These are phyloP conservation scores for Gobiocypris rarus DNA, from an alignment of 2,113 vertebrate genomes.

Conservation along the genomic window DNA sequence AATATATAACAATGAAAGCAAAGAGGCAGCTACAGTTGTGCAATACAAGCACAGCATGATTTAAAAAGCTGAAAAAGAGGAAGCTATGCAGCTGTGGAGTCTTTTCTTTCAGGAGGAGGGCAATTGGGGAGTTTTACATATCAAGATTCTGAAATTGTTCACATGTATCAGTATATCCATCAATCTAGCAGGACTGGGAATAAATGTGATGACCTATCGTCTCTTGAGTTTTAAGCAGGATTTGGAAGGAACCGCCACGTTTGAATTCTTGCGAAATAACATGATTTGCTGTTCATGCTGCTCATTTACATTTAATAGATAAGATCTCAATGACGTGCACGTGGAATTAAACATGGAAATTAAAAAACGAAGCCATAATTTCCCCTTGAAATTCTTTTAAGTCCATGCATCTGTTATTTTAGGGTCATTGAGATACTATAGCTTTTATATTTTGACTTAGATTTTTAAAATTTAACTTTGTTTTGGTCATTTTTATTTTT, in stretches of 20 bases:
- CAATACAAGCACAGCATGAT: slow-evolving; percentile 43
- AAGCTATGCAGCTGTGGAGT: slow-evolving; percentile 75
- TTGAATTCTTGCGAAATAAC: neutral
- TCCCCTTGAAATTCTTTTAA: too few species aligned
- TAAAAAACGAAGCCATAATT: too few species aligned
- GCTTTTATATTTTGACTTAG: too few species aligned
- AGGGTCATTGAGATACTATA: neutral
- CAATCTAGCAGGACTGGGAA: neutral
- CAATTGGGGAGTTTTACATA: slow-evolving; percentile 74
- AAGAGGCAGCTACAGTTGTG: slow-evolving; percentile 1
- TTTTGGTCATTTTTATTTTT: neutral
- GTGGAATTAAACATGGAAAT: neutral
- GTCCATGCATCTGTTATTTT: too few species aligned
- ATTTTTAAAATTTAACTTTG: neutral
- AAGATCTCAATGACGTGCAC: neutral
- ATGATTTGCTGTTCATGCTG: neutral
- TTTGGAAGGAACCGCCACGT: neutral
- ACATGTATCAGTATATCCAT: slow-evolving; percentile 35
- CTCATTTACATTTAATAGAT: neutral
- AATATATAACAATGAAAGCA: neutral
- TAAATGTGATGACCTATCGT: neutral
- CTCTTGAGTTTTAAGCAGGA: neutral
- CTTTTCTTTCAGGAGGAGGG: slow-evolving; percentile 52
- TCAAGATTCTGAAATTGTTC: slow-evolving; percentile 62
- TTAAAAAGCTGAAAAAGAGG: slow-evolving; percentile 72